Percentiles rank a stretch among this genome's conserved stretches.
phyloP scores from a whole-genome alignment of 2,797 vertebrate genomes.

The Xenopus petersii region DNA sequence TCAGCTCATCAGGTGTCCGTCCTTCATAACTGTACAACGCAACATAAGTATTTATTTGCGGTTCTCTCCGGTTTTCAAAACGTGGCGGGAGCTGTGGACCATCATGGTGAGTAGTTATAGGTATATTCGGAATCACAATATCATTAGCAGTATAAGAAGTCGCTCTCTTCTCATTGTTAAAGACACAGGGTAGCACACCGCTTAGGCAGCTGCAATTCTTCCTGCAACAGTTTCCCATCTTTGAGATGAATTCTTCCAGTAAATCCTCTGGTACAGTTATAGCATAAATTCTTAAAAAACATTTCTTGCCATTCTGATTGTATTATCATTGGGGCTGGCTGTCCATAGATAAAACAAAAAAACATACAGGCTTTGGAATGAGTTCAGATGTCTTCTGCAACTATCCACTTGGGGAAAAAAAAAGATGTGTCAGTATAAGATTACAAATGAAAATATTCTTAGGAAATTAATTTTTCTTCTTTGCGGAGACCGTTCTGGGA shows the following conservation, averaged over 20 bases:
- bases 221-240: slow-evolving; percentile 56
- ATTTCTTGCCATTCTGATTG: not conserved
- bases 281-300: not conserved
- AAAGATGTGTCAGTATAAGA: not conserved
- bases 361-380: not conserved
- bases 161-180: slow-evolving; percentile 3
- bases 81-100: not conserved
- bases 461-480: not conserved
- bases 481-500: not conserved
- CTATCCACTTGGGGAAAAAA: not conserved
- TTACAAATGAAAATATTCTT: not conserved
- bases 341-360: not conserved
- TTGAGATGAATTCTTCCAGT: not conserved
- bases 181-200: slow-evolving; percentile 52
- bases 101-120: not conserved
- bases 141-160: not conserved
- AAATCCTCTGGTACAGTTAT: not conserved
- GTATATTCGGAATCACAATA: not conserved
- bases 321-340: not conserved
- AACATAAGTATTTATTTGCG: slow-evolving; percentile 59
- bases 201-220: slow-evolving; percentile 54
- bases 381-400: not conserved
- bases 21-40: slow-evolving; percentile 84
- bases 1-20: slow-evolving; percentile 84
- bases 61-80: not conserved